A percentile compares a stretch with the other conserved stretches of the same genome.
These are phyloP conservation scores for Hypotaenidia okinawae DNA, from an alignment of 2,797 vertebrate species.

Conservation along the genomic window DNA sequence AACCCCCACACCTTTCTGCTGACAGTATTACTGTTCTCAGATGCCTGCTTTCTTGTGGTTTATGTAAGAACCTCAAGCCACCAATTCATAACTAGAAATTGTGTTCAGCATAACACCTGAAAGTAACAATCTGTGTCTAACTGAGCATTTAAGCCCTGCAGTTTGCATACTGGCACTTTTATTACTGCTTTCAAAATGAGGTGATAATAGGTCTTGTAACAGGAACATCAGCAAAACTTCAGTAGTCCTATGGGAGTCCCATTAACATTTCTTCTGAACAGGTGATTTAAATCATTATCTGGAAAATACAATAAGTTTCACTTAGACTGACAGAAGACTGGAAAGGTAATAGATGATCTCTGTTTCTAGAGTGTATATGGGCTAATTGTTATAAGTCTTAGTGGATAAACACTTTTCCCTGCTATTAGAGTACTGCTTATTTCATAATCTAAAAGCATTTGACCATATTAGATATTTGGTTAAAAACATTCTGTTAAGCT, in stretches of 20 bases:
- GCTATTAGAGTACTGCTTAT: neutral
- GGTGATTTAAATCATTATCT: slow-evolving; percentile 39
- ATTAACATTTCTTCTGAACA: slow-evolving; percentile 46
- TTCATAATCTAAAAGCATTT: neutral
- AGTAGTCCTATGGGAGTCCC: neutral
- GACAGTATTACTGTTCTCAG: neutral
- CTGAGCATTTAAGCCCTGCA: neutral
- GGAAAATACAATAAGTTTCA: slow-evolving; percentile 55
- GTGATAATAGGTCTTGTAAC: neutral
- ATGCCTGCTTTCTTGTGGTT: neutral
- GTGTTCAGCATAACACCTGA: neutral
- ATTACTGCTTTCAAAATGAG: slow-evolving; percentile 2
- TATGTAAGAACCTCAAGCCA: neutral
- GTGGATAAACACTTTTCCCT: no score
- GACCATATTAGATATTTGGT: neutral
- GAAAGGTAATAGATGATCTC: neutral
- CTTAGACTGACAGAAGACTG: neutral
- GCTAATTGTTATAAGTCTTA: neutral
- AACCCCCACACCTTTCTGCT: neutral
- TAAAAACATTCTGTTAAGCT: neutral
- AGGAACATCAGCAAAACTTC: slow-evolving; percentile 29
- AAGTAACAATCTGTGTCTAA: neutral
- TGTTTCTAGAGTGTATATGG: neutral
- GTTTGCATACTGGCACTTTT: neutral
- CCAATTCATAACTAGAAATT: neutral